Evolutionary conservation across 2,113 vertebrate genomes (phyloP), one percentile per base, ranked within the genome.

Genomic region (Porphyrio hochstetteri): DNA sequence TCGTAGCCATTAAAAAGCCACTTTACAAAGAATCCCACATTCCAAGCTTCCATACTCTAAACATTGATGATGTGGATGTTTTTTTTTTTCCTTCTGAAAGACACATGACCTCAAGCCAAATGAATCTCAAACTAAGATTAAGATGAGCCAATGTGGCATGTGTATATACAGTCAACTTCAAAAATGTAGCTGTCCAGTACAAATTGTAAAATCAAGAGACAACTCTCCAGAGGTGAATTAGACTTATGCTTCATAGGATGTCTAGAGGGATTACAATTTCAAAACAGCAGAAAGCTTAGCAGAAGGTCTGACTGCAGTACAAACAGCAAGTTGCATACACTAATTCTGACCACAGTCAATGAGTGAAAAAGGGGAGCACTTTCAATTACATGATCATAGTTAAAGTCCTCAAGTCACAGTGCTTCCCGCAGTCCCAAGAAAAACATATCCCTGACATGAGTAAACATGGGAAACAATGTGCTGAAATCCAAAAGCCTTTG

Each of bases 151-250:
- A 84, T 6, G 31, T 88, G 91, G 72, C 76, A 69, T 11, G 1
- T 64, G 40, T 27, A 57, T 78, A 86, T 86, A 78, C 69, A 82
- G 29, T 63, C 42, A 89, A 33, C 56, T 91, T 88, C 64, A 91
- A 63, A 95, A 82, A 57, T 44, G 24, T 23, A 68, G n/a, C 25
- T 82, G 89, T 65, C 69, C 78, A 69, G 77, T 75, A 71, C 11
- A 76, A 87, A 65, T 1, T 59, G 42, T 48, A 89, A 93, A 92
- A 88, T 68, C 60, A 70, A 80, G 44, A 80, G 86, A 92, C 56
- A 93, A 70, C 40, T 83, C 74, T 64, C 16, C 46, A 88, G 60
- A 86, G 33, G 95, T 56, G 23, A 86, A 81, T 94, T 55, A 84
- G 48, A 71, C 0, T 87, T 82, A 29, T n/a, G 60, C 61, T 89